Base-by-base conservation (phyloP, 1,140 invertebrate genomes). In the Notospermus geniculatus region DNA sequence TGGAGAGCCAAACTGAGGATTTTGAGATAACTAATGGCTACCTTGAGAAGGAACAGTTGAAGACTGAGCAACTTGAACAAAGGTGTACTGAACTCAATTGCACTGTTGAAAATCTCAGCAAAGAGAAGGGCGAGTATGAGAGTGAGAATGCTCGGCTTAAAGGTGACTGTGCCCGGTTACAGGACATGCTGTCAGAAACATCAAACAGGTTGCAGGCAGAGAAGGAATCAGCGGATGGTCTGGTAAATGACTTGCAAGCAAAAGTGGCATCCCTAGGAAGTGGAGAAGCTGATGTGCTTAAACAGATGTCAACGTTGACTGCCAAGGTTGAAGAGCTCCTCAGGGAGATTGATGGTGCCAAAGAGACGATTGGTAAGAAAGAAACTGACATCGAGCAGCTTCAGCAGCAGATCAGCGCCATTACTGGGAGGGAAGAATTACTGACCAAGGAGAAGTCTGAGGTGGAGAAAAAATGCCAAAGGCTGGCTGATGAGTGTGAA, bases 311-410 rank as follows among this genome's bases (percentile, higher is more conserved):
- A 27, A n/a, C 4, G 15, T 23, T 60, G 25, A 41, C 30, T 58
- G n/a, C 55, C 29, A 17, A 59, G 25, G 17, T 41, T 22, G 4
- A 63, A 41, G 27, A 62, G 27, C 13, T 63, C 19, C 27, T 60
- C 36, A 60, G 53, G 28, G 65, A 68, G 15, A 23, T 65, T 1
- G 53, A 63, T 19, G 57, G 59, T 39, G 22, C 27, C n/a, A 29
- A 59, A 64, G 28, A 68, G 46, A 53, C 59, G 22, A 19, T 73
- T 25, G 54, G 64, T 23, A 68, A 71, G 25, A 73, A 68, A 46
- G 57, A 59, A 17, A 55, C 17, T 15, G 50, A 45, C 11, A 45
- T 73, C 41, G 65, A 63, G 45, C 41, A 63, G 22, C 32, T 76
- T 13, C 64, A 71, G 15, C 32, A 36, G 15, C 32, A 36, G 32